Evolutionary conservation across 1,140 invertebrate species (phyloP).

Genomic region (Drosophila varians): DNA sequence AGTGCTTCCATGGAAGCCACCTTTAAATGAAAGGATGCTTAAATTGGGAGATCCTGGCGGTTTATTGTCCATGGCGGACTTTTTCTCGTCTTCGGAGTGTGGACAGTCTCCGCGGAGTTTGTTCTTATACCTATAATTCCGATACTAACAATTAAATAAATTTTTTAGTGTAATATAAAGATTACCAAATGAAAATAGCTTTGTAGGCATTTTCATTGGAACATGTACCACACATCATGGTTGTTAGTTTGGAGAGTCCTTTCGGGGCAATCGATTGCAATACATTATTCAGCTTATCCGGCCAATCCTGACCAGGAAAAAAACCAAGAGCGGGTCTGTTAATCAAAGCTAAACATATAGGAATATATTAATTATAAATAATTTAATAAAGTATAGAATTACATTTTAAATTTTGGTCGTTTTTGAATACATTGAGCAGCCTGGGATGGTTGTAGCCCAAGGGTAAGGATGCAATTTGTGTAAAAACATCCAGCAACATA

Average conservation of each 20-base stretch:
- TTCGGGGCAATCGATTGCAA: neutral
- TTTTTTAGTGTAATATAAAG: no score
- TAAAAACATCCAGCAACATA: neutral
- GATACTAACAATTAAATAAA: no score
- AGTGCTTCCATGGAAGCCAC: neutral
- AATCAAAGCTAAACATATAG: neutral
- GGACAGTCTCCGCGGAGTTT: neutral
- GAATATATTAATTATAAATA: neutral
- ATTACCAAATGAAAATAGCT: neutral
- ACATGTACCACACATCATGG: neutral
- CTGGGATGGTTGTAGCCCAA: neutral
- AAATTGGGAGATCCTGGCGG: neutral
- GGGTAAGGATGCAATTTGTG: neutral
- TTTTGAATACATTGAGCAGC: neutral
- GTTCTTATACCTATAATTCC: neutral
- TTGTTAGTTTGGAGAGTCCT: neutral
- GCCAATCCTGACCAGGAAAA: neutral
- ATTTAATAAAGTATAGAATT: neutral
- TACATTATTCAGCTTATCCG: neutral
- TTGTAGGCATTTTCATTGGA: neutral
- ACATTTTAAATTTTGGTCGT: neutral
- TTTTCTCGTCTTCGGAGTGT: neutral
- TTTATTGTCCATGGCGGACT: neutral
- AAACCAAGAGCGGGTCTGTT: neutral
- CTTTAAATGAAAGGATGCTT: neutral